Evolutionary conservation across 2,888 invertebrate species (phyloP), one percentile per base, ranked within the genome.

Genomic region (Gisinianus flammeolus): DNA sequence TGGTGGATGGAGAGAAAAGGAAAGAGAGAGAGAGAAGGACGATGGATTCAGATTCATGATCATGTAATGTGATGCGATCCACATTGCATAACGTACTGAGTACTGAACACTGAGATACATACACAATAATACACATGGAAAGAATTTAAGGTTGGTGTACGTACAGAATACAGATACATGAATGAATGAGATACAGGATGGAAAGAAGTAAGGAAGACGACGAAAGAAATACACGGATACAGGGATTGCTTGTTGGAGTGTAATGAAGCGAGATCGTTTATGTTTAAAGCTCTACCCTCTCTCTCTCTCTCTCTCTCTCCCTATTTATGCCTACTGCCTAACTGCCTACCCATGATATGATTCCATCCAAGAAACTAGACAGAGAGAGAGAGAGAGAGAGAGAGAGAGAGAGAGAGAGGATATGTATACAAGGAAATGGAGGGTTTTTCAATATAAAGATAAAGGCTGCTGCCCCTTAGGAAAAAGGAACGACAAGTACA

Each of bases 171-270:
- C 8, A 44, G 3, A 44, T 44, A 19, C 19, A 44, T 19, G 19
- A 19, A 44, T 12, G 19, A 35, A 35, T 8, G 35, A 35, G 35
- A 35, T n/a, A n/a, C n/a, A 16, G 44, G 44, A 44, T 44, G 44
- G 44, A 44, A 44, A 44, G 19, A 44, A 44, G 44, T 44, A 44
- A 44, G 44, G 16, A 19, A 44, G 44, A 44, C 44, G 44, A 44
- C 44, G 30, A 66, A 66, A 31, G 64, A 31, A 66, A 28, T 33
- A 30, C 30, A 67, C 28, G 67, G 67, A 28, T 33, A 30, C 30
- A 67, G 19, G 67, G 67, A 67, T 67, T 67, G 71, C 67, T 78
- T 73, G 77, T 78, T 78, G 72, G 56, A 68, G 77, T 72, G 77
- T 67, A 78, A 78, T 78, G 72, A 78, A 78, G 56, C 77, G 77